Base-by-base conservation (phyloP, 1,140 invertebrate genomes). In the Pseudomyrmex pallidus region DNA sequence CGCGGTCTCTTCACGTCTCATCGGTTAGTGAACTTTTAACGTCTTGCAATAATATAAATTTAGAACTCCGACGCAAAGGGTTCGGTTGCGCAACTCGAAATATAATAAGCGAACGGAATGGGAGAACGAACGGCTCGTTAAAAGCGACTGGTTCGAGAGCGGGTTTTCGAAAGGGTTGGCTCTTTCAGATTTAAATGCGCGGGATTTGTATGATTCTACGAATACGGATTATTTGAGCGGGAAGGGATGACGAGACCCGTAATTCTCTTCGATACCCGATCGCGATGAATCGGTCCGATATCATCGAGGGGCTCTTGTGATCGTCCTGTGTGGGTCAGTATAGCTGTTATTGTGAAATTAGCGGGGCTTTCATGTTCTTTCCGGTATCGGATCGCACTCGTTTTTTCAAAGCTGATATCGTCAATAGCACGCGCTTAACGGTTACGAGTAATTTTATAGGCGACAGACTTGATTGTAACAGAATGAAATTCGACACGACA, bases 301-400 rank as follows among this genome's bases (percentile, higher is more conserved):
- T 57, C 54, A 70, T 78, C 52, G 52, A 8, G 74, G 76, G 57
- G 52, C 76, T 59, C 74, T 52, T 64, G 74, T 35, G 35, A 52
- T 54, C 50, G 74, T 46, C 20, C 48, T 48, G 35, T 52, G 17
- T 56, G 74, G 35, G 35, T 78, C 74, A 78, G 63, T 10, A 44
- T 12, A 52, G 76, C 64, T 70, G 59, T 78, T 78, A 78, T 78
- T 78, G 52, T 57, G 54, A 78, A 78, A 78, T 78, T 78, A 78
- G 54, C 59, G 54, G 52, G 52, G 76, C 76, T 70, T 78, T 78
- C 76, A 68, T 57, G 44, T 17, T 17, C 25, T 67, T 68, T 56
- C n/a, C 74, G 35, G 44, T 70, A 15, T 12, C 20, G 12, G 9
- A 17, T 25, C 54, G 76, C 35, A 10, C 10, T 74, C 44, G 62